Conservation (phyloP, 1,140 invertebrate genomes). For the Drosophila ambigua region DNA sequence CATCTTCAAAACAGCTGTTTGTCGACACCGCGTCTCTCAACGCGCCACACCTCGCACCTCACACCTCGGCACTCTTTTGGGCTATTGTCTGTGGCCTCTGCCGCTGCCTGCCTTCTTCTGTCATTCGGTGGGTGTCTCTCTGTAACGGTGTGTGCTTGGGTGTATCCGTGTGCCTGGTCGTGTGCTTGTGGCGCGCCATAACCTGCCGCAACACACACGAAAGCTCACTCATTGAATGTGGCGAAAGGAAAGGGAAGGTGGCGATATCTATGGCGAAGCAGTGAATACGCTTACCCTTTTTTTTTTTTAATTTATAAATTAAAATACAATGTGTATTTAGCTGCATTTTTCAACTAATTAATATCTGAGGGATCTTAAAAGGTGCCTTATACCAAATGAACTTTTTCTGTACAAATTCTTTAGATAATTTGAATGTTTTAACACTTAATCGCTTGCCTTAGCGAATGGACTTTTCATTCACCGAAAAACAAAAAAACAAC, state of each 20-base stretch:
- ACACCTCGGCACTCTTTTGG: constrained; percentile 26
- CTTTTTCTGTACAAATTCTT: too few species aligned
- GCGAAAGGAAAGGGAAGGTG: constrained; percentile 9
- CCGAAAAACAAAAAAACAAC: constrained; percentile 21
- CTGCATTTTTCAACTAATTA: too few species aligned
- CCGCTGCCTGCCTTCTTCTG: constrained; percentile 7
- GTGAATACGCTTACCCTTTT: too few species aligned
- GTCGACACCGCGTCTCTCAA: constrained; percentile 35
- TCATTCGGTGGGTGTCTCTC: constrained; percentile 43
- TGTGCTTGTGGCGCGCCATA: constrained; percentile 60
- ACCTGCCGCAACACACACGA: constrained; percentile 68
- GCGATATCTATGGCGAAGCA: neutral
- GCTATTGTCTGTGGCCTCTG: constrained; percentile 53
- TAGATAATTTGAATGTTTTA: too few species aligned
- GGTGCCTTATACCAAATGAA: neutral
- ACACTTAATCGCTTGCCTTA: neutral
- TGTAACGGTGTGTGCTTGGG: constrained; percentile 22
- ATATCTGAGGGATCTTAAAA: too few species aligned
- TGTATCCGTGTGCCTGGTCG: constrained; percentile 20
- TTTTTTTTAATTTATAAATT: too few species aligned
- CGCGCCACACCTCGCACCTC: constrained; percentile 39
- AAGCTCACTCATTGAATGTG: constrained; percentile 38
- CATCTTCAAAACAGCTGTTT: constrained; percentile 52
- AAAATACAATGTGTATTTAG: too few species aligned
- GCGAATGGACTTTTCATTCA: constrained; percentile 5